Evolutionary conservation across 2,888 invertebrate species (phyloP).

Genomic region (Leucozona laternaria): DNA sequence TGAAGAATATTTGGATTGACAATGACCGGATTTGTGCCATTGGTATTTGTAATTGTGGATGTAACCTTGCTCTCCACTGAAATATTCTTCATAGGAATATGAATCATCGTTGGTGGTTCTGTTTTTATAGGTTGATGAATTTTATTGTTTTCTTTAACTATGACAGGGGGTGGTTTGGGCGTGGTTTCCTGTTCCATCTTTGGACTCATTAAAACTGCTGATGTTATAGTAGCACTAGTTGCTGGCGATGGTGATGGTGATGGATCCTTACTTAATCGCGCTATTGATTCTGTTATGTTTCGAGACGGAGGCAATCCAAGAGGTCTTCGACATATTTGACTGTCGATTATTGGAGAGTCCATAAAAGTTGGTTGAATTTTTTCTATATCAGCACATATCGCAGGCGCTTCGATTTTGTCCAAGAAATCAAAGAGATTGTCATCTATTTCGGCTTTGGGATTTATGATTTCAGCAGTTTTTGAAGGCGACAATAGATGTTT

Average conservation of each 20-base stretch:
- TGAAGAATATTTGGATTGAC: conserved; percentile 76
- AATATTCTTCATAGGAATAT: neutral
- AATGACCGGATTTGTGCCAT: conserved; percentile 13
- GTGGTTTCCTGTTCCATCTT: conserved; percentile 7
- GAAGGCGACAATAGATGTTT: conserved; percentile 75
- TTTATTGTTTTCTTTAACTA: conserved; percentile 38
- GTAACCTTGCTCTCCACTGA: neutral
- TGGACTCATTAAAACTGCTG: neutral
- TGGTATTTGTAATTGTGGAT: neutral
- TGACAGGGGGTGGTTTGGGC: conserved; percentile 8
- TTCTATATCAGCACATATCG: conserved; percentile 80
- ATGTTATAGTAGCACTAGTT: neutral
- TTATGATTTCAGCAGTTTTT: conserved; percentile 72
- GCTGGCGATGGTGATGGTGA: neutral
- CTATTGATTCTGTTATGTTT: conserved; percentile 61
- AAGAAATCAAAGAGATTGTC: conserved; percentile 81
- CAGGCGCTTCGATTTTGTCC: conserved; percentile 80
- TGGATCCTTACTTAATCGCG: conserved; percentile 50
- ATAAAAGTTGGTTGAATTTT: conserved; percentile 83
- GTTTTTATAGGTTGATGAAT: conserved; percentile 42
- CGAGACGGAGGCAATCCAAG: conserved; percentile 58
- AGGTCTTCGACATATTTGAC: conserved; percentile 43
- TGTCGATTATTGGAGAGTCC: conserved; percentile 71
- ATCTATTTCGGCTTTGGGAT: conserved; percentile 79
- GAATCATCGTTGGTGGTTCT: neutral